Evolutionary conservation across 1,140 invertebrate genomes (phyloP).

Genomic region (Drosophila pachea): DNA sequence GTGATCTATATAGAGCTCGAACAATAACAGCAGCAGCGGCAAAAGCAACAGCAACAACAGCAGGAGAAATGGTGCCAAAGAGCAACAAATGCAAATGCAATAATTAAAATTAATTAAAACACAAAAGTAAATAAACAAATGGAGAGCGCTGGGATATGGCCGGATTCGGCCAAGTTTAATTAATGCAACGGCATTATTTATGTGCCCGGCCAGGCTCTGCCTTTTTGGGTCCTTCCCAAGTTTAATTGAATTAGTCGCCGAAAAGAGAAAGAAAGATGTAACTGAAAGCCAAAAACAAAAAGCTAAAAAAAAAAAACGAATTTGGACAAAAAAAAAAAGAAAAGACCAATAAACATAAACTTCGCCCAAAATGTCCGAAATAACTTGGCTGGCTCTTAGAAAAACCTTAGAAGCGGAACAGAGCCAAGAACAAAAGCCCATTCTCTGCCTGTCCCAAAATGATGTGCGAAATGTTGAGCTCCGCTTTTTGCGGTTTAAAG

Average conservation of each 20-base stretch:
- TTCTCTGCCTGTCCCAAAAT: slow-evolving; percentile 6
- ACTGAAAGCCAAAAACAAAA: neutral
- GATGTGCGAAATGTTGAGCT: slow-evolving; percentile 26
- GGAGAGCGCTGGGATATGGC: slow-evolving; percentile 22
- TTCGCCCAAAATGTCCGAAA: slow-evolving; percentile 5
- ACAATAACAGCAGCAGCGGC: slow-evolving; percentile 6
- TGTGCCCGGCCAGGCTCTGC: slow-evolving; percentile 48
- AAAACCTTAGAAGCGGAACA: neutral
- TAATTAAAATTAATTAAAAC: slow-evolving; percentile 73
- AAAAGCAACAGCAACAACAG: slow-evolving; percentile 17
- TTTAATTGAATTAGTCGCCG: slow-evolving; percentile 70
- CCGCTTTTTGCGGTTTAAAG: slow-evolving; percentile 28
- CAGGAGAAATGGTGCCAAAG: slow-evolving; percentile 14
- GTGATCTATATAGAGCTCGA: neutral
- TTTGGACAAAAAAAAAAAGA: neutral
- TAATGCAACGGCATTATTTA: slow-evolving; percentile 72
- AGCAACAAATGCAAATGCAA: slow-evolving; percentile 66
- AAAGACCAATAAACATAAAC: slow-evolving; percentile 19
- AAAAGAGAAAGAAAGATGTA: slow-evolving; percentile 9
- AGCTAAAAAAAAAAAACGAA: neutral
- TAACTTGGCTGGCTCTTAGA: slow-evolving; percentile 1
- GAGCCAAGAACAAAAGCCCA: slow-evolving; percentile 6
- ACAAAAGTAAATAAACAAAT: slow-evolving; percentile 65
- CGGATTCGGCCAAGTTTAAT: slow-evolving; percentile 51
- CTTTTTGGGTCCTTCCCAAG: slow-evolving; percentile 43